Conservation (phyloP, 2,113 vertebrate species). For the Illadopsis cleaveri region DNA sequence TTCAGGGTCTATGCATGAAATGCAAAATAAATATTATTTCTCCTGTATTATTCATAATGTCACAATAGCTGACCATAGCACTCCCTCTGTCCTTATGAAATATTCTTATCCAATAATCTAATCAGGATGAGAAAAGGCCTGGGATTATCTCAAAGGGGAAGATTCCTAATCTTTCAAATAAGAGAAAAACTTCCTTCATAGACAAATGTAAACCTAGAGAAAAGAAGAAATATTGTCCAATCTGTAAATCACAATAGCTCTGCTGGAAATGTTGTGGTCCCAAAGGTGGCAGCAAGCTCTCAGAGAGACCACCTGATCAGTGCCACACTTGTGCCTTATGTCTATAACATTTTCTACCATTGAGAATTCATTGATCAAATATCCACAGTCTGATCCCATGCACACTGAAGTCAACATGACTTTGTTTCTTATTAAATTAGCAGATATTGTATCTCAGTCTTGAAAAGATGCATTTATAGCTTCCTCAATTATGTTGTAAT, state of each 20-base stretch:
- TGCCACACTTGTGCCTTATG: background rate
- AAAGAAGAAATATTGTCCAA: background rate
- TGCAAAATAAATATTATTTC: conserved; percentile 7
- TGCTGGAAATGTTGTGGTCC: background rate
- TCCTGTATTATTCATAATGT: conserved; percentile 31
- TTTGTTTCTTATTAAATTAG: background rate
- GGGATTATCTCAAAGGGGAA: background rate
- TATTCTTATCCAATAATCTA: background rate
- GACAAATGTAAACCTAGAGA: background rate
- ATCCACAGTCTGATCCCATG: background rate
- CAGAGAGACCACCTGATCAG: background rate
- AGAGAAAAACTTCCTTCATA: background rate
- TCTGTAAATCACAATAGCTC: background rate
- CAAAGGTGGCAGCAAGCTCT: background rate
- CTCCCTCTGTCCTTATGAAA: background rate
- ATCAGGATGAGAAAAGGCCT: background rate
- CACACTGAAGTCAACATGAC: background rate
- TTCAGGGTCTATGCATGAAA: background rate
- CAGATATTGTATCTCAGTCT: background rate
- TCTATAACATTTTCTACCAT: background rate
- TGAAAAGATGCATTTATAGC: background rate
- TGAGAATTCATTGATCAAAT: background rate
- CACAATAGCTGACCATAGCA: background rate
- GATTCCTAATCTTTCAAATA: background rate
- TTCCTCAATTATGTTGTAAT: background rate